Base-by-base conservation (phyloP, 2,888 invertebrate species). In the Chymomyza fuscimana region DNA sequence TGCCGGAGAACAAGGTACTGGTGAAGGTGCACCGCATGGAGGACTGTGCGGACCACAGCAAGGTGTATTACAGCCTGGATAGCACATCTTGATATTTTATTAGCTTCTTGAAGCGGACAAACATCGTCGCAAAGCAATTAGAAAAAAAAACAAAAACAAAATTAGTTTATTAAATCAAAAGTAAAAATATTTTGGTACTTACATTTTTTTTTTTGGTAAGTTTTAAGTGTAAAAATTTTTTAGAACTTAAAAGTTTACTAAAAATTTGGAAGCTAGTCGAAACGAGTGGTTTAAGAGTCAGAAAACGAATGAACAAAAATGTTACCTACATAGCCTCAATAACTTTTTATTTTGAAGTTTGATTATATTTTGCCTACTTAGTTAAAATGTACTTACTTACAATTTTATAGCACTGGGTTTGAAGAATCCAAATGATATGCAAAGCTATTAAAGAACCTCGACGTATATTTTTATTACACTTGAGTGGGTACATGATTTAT, bases 1-100 rank as follows among this genome's bases (percentile, higher is more conserved):
- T 40, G 78, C 79, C n/a, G 90, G 89, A 6, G 90, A 89, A 29
- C 90, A 90, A 19, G 90, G 89, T 46, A 90, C 72, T 5, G 90
- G 90, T 4, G 86, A 76, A 4, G 90, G 90, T 5, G 90, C 89
- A 10, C 87, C 87, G 70, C 80, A 82, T 25, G 86, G 70, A 6
- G 78, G 76, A 74, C 73, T 79, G 29, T 75, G 78, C 9, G 79
- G 80, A 19, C 85, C 82, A 69, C 85, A 82, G 67, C 82, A 81
- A 46, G 81, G 63, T 12, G 22, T 51, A 12, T 1, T 46, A 46
- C 76, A 70, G 46, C 79, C 81, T 66, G 84, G 81, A 65, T 80
- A 80, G 73, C 90, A 90, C 90, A 90, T 90, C 80, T 70, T 77
- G 67, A 61, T 69, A 25, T 76, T 64, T 64, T 68, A 63, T 54